Conservation (phyloP, 2,113 vertebrate genomes). For the Engraulis encrasicolus region DNA sequence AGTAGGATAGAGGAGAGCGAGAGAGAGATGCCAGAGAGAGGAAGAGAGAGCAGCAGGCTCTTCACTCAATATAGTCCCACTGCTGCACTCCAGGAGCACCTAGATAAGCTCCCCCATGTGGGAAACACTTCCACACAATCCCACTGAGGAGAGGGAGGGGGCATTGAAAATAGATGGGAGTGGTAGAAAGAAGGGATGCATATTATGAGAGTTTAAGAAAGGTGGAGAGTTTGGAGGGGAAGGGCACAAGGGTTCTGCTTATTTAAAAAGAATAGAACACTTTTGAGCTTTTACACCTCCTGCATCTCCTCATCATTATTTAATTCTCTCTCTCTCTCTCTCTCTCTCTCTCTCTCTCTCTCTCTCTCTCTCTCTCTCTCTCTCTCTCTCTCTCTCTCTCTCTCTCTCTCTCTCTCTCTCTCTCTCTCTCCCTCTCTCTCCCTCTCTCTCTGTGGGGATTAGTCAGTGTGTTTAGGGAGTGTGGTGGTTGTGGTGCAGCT, state of each 20-base stretch:
- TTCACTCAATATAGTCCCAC: too few relatives aligned
- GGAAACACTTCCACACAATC: too few relatives aligned
- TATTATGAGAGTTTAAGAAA: neutral
- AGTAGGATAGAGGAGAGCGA: neutral
- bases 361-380: neutral
- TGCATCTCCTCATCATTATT: neutral
- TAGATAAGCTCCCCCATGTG: too few relatives aligned
- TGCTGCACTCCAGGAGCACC: too few relatives aligned
- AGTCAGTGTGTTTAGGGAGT: neutral
- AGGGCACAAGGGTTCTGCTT: too few relatives aligned
- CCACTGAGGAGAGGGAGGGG: too few relatives aligned
- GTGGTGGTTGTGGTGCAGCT: neutral
- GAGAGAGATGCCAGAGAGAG: neutral
- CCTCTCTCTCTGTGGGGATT: neutral
- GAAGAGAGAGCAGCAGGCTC: too few relatives aligned
- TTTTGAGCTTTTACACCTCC: too few relatives aligned
- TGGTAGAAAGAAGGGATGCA: too few relatives aligned
- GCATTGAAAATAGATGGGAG: too few relatives aligned
- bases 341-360: neutral
- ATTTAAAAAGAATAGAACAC: too few relatives aligned
- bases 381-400: neutral
- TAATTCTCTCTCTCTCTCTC: neutral
- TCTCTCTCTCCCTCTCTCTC: constrained; percentile 9
- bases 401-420: constrained; percentile 18
- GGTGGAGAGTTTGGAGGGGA: neutral